These are phyloP conservation scores for Pammene fasciana DNA, from an alignment of 2,888 invertebrate genomes.

Conservation along the genomic window DNA sequence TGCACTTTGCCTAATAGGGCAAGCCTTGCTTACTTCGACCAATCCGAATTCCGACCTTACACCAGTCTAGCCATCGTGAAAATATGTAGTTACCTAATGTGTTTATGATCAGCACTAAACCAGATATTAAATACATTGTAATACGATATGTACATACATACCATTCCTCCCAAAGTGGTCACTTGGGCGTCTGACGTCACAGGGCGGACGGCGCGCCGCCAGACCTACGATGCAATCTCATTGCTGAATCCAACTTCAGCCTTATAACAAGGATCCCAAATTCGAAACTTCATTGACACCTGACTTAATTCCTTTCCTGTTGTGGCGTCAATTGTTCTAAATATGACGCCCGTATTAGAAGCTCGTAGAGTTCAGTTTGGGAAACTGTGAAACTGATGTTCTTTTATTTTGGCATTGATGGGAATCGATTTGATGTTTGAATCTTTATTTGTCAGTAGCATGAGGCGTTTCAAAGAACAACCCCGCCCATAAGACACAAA, in stretches of 20 bases:
- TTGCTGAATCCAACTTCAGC: slow-evolving; percentile 11
- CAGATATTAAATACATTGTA: slow-evolving; percentile 25
- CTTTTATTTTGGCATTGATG: slow-evolving; percentile 17
- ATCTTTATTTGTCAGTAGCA: neutral
- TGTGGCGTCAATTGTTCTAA: slow-evolving; percentile 6
- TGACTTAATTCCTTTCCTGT: neutral
- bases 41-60: no score
- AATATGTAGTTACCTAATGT: neutral
- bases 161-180: slow-evolving; percentile 25
- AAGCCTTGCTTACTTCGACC: no score
- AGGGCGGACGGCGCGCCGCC: slow-evolving; percentile 32
- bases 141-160: slow-evolving; percentile 14
- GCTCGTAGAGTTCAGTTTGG: neutral
- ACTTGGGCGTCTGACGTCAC: slow-evolving; percentile 33
- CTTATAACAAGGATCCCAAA: slow-evolving; percentile 13
- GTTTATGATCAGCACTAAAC: slow-evolving; percentile 7
- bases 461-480: neutral
- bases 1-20: no score
- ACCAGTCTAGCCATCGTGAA: no score
- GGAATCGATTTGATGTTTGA: neutral
- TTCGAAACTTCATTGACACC: neutral
- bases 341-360: slow-evolving; percentile 1
- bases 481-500: neutral
- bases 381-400: neutral
- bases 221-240: slow-evolving; percentile 31